A percentile compares a stretch with the other conserved stretches of the same genome.
phyloP scores from a whole-genome alignment of 2,113 vertebrate genomes.

The Ailurus styani region DNA sequence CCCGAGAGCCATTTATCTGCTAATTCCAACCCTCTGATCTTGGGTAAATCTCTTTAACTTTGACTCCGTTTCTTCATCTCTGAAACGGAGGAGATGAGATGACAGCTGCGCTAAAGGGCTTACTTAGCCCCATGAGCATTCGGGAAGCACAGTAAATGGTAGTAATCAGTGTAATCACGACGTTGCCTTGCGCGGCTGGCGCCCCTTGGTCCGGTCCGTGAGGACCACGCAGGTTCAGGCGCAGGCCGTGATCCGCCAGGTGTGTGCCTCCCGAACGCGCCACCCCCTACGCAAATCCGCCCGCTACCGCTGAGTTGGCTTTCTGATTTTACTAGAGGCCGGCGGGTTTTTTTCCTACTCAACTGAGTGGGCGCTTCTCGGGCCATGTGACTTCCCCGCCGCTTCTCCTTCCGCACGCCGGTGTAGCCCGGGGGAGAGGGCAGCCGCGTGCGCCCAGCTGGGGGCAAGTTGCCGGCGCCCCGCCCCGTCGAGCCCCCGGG shows the following conservation, averaged over 20 bases:
- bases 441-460: slow-evolving; percentile 43
- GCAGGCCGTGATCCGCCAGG: not conserved
- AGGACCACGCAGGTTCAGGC: not conserved
- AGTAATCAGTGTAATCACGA: not conserved
- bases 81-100: not conserved
- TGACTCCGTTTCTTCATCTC: not conserved
- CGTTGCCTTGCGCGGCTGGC: not conserved
- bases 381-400: not conserved
- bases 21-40: not conserved
- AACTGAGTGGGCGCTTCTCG: not conserved
- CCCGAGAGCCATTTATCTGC: not conserved
- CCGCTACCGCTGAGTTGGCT: not conserved
- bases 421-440: not conserved
- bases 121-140: not conserved
- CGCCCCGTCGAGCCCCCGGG: not conserved
- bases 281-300: not conserved
- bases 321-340: not conserved
- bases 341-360: not conserved
- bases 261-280: not conserved
- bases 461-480: slow-evolving; percentile 6
- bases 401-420: not conserved
- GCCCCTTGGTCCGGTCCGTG: not conserved
- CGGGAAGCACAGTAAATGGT: not conserved
- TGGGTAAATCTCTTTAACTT: not conserved
- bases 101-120: not conserved